Percentiles rank a stretch among this genome's conserved stretches.
Conservation (phyloP, 1,140 invertebrate species). For the Lethocerus indicus region DNA sequence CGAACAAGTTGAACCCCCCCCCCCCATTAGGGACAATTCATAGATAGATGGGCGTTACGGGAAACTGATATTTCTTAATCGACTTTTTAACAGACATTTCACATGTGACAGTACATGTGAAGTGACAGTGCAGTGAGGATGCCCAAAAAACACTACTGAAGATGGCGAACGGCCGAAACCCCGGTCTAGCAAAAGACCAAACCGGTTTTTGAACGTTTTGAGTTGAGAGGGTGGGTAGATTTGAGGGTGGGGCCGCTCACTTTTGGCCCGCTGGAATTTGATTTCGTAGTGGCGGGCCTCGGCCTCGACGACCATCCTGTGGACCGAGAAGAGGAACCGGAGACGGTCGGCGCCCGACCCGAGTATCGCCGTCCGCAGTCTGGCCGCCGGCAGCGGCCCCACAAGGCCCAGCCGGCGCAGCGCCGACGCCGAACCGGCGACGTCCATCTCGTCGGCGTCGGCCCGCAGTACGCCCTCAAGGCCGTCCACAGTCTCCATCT, state of each 20-base stretch:
- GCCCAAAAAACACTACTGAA: no score
- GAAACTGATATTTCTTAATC: no score
- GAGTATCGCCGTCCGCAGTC: neutral
- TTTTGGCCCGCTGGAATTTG: neutral
- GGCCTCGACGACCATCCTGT: neutral
- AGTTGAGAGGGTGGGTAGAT: no score
- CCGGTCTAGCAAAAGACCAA: no score
- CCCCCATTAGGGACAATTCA: no score
- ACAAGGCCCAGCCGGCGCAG: neutral
- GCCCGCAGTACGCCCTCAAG: neutral
- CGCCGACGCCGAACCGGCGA: constrained; percentile 1
- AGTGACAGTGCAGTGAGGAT: no score
- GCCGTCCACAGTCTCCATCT: constrained; percentile 3
- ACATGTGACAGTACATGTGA: no score
- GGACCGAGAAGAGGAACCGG: constrained; percentile 1
- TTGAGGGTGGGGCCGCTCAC: neutral
- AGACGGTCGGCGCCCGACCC: neutral
- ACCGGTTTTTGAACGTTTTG: no score
- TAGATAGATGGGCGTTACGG: no score
- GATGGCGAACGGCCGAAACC: no score
- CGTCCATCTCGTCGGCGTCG: neutral
- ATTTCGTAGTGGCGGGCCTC: constrained; percentile 6
- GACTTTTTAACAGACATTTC: no score
- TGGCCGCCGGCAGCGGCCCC: neutral
- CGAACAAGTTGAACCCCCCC: no score